A percentile compares a stretch with the other conserved stretches of the same genome.
Evolutionary conservation across 2,888 invertebrate species (phyloP).

Genomic region (Euphydryas editha): DNA sequence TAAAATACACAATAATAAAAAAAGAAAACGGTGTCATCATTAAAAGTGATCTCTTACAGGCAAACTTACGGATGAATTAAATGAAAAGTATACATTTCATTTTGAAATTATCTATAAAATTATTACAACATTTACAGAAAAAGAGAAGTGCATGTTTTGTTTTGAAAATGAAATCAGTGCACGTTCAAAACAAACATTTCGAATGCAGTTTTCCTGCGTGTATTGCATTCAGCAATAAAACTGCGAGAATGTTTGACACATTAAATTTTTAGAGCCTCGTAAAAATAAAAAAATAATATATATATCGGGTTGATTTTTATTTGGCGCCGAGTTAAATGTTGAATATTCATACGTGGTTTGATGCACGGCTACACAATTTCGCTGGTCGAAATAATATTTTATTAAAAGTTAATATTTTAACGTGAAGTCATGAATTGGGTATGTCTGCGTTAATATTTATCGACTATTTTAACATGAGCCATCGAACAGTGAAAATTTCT

Average conservation of each 20-base stretch:
- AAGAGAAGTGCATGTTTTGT: conserved; percentile 20
- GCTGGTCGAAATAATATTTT: conserved; percentile 42
- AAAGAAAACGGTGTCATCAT: too few species aligned
- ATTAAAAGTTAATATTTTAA: conserved; percentile 41
- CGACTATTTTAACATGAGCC: not conserved
- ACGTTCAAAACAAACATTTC: conserved; percentile 29
- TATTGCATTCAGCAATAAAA: conserved; percentile 36
- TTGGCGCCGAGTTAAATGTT: conserved; percentile 46
- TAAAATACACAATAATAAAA: too few species aligned
- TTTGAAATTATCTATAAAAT: not conserved
- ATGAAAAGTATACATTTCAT: not conserved
- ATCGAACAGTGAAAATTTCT: conserved; percentile 1
- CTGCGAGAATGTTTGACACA: conserved; percentile 46
- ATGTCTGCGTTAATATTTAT: conserved; percentile 28
- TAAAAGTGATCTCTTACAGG: too few species aligned
- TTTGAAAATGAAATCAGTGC: conserved; percentile 14
- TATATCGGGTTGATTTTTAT: conserved; percentile 55
- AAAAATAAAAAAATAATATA: conserved; percentile 50
- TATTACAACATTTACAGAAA: not conserved
- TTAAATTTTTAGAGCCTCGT: conserved; percentile 60
- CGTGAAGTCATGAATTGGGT: conserved; percentile 44
- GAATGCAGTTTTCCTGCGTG: conserved; percentile 30
- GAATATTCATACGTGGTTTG: conserved; percentile 48
- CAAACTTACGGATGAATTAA: too few species aligned
- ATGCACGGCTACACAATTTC: conserved; percentile 42